Evolutionary conservation across 2,797 vertebrate genomes (phyloP), one percentile per base, ranked within the genome.

Genomic region (Falco biarmicus): DNA sequence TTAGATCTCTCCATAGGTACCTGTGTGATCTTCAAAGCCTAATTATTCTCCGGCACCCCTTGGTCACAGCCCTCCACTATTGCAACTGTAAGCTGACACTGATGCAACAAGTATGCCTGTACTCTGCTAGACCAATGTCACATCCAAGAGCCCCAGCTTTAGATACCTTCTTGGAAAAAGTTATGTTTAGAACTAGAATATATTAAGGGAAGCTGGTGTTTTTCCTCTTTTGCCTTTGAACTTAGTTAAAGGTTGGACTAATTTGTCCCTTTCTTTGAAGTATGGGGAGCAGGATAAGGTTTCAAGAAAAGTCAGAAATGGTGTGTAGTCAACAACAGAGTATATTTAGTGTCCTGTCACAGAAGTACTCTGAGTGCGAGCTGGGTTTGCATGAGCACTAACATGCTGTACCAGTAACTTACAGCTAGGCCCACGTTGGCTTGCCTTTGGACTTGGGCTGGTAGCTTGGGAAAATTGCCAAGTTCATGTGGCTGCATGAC

Each of bases 131-230:
- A 65, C 6, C 1, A 15, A 16, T 13, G 10, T 19, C 13, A 18
- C 12, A 21, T 18, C 15, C 1, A 37, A 22, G 32, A 54, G 11
- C 9, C 2, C 43, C 5, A 13, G 9, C 50, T 69, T 54, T 37
- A 53, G 9, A 21, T 41, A 8, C 1, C 39, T 69, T 22, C 6
- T 22, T 47, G 4, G 16, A 37, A 59, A 66, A 41, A 51, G 0
- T 0, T 56, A 3, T 39, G 4, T 41, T 90, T 85, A 45, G 24
- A 59, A 32, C 7, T 34, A 1, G 7, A 71, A 29, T 84, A 47
- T 32, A 9, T 54, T 8, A 47, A 9, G 7, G 1, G 12, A 39
- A 10, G 5, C 11, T 53, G 8, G 0, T 28, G 29, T 26, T 41
- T 39, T 19, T 3, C 20, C 13, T 15, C 3, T 43, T 20, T 47